Evolutionary conservation across 2,113 vertebrate species (phyloP), one percentile per base, ranked within the genome.

Genomic region (Leucopsar rothschildi): DNA sequence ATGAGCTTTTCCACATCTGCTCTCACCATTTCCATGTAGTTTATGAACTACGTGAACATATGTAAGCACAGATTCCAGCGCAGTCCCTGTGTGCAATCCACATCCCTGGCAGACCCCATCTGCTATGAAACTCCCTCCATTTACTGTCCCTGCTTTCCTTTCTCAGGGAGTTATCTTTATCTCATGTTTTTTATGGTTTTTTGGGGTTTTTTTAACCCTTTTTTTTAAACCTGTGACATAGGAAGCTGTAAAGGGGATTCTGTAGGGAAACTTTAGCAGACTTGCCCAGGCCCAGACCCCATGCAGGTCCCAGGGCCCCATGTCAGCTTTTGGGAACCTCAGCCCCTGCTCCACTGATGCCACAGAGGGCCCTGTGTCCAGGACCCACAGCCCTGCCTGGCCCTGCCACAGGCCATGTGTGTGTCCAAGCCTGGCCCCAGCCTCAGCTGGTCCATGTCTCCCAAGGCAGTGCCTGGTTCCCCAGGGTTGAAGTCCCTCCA

Each of bases 321-420:
- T 2, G 6, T 24, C 53, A 39, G 15, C 7, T 52, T 10, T 5
- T 4, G 12, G 11, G 11, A 44, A 27, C 2, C 0, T 24, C 49
- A 27, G 19, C 9, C 29, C 7, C 8, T 31, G 28, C n/a, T 50
- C 44, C 53, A 12, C 15, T 4, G 6, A 49, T 37, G 31, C 37
- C 33, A 24, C 10, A 52, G 44, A 0, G 4, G 22, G 20, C 9
- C 8, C 0, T 0, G 15, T 13, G 17, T 9, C 22, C 57, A 66
- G 8, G 5, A 15, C 3, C 17, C 56, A 15, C 10, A 56, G 39
- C 21, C 24, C 24, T 64, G 17, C n/a, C 27, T 1, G 10, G 33
- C 24, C 16, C 13, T 82, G 39, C 14, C 37, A 6, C 4, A 18
- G 8, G 20, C 14, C 13, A 6, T 16, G 15, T 28, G 39, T 39